phyloP scores from a whole-genome alignment of 2,113 vertebrate genomes.

The Tupaia chinensis region DNA sequence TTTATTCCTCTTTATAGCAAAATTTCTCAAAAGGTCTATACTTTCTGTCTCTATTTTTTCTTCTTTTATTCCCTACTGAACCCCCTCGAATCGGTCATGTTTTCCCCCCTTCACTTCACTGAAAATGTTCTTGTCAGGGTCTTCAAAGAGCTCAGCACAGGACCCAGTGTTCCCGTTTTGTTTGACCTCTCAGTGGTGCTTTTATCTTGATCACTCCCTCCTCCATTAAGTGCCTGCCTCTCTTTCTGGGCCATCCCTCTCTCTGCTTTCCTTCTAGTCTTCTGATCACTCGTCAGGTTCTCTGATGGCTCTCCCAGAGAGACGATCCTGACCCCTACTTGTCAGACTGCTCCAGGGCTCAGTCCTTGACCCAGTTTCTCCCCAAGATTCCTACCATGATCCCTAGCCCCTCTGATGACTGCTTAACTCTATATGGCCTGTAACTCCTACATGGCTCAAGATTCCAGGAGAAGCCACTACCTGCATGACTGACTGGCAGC shows the following conservation, averaged over 20 bases:
- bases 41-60: background rate
- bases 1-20: background rate
- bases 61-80: background rate
- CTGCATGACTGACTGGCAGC: no score
- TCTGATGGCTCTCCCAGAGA: background rate
- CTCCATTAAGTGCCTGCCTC: background rate
- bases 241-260: background rate
- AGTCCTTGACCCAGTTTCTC: background rate
- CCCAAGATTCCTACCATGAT: background rate
- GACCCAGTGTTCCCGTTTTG: background rate
- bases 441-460: background rate
- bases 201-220: background rate
- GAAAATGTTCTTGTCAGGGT: background rate
- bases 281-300: background rate
- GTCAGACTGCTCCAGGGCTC: background rate
- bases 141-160: background rate
- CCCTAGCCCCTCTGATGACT: background rate
- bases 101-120: background rate
- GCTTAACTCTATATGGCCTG: fast-evolving
- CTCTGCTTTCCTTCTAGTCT: background rate
- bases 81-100: background rate
- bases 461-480: background rate
- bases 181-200: background rate
- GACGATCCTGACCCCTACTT: background rate
- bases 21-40: background rate